Evolutionary conservation across 2,888 invertebrate genomes (phyloP).

Genomic region (Steromphala cineraria): DNA sequence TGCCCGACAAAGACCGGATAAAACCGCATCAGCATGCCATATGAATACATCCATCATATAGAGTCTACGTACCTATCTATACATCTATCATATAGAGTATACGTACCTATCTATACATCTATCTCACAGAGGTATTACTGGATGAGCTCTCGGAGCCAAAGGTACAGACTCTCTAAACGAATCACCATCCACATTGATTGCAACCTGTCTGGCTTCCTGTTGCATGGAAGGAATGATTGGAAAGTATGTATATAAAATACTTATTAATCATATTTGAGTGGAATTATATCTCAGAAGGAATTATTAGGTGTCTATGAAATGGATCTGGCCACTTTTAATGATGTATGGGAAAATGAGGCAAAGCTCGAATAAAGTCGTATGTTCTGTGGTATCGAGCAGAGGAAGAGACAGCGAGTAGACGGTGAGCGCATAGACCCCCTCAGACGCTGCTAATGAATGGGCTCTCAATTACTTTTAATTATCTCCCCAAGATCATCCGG

Average conservation of each 20-base stretch:
- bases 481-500: neutral
- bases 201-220: neutral
- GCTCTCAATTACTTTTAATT: neutral
- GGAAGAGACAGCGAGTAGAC: neutral
- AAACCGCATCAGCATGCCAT: too few relatives aligned
- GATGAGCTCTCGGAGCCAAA: too few relatives aligned
- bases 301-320: constrained; percentile 9
- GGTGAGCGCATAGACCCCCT: neutral
- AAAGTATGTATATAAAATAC: neutral
- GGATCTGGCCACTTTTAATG: neutral
- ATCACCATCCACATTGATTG: neutral
- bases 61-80: too few relatives aligned
- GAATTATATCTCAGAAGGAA: neutral
- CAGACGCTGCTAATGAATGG: neutral
- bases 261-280: constrained; percentile 17
- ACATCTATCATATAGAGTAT: too few relatives aligned
- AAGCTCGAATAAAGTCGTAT: neutral
- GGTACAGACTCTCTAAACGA: neutral
- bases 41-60: too few relatives aligned
- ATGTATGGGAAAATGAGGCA: neutral
- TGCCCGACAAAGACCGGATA: too few relatives aligned
- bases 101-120: too few relatives aligned
- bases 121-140: too few relatives aligned
- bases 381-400: neutral
- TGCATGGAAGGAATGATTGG: neutral